phyloP scores from a whole-genome alignment of 2,888 invertebrate species.

The Tachina fera region DNA sequence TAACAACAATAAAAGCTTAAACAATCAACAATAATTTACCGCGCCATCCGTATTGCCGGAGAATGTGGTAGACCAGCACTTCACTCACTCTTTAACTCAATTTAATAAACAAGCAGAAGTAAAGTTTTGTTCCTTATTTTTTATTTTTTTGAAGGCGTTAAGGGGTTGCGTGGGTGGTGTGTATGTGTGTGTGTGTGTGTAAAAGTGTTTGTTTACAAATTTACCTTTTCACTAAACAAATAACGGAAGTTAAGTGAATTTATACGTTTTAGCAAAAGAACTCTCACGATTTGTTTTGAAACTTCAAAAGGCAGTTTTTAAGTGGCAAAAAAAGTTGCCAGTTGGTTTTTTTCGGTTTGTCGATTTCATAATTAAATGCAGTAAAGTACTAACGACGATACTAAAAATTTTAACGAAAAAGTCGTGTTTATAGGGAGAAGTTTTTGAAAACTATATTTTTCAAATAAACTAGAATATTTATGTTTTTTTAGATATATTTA shows the following conservation, averaged over 20 bases:
- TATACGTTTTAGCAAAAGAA: constrained; percentile 46
- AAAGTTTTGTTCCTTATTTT: not conserved
- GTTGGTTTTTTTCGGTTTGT: not conserved
- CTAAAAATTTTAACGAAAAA: too few species aligned
- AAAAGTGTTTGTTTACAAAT: constrained; percentile 3
- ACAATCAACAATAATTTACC: constrained; percentile 48
- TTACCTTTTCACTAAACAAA: constrained; percentile 41
- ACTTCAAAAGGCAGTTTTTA: not conserved
- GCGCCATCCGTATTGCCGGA: constrained; percentile 16
- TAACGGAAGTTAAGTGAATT: constrained; percentile 64
- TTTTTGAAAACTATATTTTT: too few species aligned
- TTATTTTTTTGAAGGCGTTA: not conserved
- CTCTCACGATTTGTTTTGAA: constrained; percentile 15
- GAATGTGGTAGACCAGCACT: constrained; percentile 27
- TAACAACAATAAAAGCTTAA: constrained; percentile 9
- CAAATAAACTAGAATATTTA: too few species aligned
- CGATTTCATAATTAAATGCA: too few species aligned
- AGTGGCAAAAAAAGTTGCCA: constrained; percentile 3
- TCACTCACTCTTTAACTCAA: constrained; percentile 1
- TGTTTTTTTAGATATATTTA: too few species aligned
- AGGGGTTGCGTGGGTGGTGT: not conserved
- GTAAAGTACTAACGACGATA: too few species aligned
- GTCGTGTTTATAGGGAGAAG: too few species aligned
- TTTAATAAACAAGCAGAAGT: constrained; percentile 6
- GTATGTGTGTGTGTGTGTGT: not conserved